phyloP scores from a whole-genome alignment of 2,113 vertebrate genomes.

The Thinocorus orbignyianus region DNA sequence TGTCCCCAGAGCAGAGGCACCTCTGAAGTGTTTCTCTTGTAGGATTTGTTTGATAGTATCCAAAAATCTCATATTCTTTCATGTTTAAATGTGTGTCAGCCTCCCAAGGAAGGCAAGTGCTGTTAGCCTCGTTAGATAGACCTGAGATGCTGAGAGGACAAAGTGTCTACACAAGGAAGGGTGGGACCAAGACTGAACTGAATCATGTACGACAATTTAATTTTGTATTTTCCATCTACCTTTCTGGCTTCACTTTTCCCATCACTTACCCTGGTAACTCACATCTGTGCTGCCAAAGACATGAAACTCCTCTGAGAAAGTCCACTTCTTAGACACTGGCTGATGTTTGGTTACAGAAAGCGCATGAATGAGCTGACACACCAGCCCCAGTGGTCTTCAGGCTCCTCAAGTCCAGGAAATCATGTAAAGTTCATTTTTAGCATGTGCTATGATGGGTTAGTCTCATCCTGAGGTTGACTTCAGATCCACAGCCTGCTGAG shows the following conservation, averaged over 20 bases:
- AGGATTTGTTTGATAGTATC: neutral
- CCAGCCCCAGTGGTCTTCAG: neutral
- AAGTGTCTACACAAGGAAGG: neutral
- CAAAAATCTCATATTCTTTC: neutral
- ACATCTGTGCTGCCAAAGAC: neutral
- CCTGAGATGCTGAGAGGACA: neutral
- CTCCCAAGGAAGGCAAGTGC: neutral
- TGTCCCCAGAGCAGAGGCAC: neutral
- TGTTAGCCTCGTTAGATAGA: neutral
- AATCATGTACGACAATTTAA: neutral
- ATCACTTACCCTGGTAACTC: neutral
- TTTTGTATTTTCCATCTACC: neutral
- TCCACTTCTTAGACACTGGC: neutral
- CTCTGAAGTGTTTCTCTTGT: neutral
- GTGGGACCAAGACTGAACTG: neutral
- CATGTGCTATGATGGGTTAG: neutral
- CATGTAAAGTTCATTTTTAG: neutral
- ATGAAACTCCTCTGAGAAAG: neutral
- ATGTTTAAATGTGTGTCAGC: neutral
- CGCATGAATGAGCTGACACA: accelerated
- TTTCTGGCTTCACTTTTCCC: neutral
- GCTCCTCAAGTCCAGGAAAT: neutral
- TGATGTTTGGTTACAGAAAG: neutral
- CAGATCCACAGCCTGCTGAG: neutral
- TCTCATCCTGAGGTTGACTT: neutral